Conservation (phyloP, 2,113 vertebrate genomes). For the Hippoglossus stenolepis region DNA sequence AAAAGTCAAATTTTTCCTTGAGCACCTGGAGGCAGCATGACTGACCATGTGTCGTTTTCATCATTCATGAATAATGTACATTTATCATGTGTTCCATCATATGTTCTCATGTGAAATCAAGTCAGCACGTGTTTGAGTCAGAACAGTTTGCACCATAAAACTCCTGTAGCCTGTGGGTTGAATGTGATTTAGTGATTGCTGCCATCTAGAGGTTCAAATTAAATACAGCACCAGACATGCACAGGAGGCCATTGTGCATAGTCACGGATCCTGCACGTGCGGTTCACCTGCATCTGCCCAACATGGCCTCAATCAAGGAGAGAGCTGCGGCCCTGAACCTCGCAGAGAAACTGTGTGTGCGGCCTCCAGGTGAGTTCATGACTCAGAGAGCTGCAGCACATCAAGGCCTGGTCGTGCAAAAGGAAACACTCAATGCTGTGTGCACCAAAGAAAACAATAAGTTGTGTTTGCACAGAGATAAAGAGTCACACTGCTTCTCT, state of each 20-base stretch:
- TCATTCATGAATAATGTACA: no score
- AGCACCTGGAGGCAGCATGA: neutral
- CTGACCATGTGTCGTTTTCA: neutral
- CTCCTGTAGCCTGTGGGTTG: no score
- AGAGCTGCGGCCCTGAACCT: constrained; percentile 71
- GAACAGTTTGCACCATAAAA: no score
- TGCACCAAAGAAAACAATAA: no score
- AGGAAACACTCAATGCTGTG: no score
- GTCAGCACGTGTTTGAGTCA: no score
- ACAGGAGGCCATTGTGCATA: neutral
- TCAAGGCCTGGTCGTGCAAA: no score
- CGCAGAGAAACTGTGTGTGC: constrained; percentile 66
- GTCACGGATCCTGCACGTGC: neutral
- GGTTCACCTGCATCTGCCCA: neutral
- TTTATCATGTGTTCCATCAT: neutral
- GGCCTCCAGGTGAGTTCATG: constrained; percentile 55
- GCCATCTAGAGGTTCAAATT: constrained; percentile 55
- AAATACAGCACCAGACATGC: neutral
- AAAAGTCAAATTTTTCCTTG: neutral
- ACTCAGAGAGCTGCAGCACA: neutral
- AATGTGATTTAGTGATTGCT: neutral
- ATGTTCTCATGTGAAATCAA: no score
- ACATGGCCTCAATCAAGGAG: constrained; percentile 72
- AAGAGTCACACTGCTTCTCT: no score
- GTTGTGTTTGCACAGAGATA: no score